These are phyloP conservation scores for Myotis vivesi DNA, from an alignment of 2,797 vertebrate genomes.

Conservation along the genomic window DNA sequence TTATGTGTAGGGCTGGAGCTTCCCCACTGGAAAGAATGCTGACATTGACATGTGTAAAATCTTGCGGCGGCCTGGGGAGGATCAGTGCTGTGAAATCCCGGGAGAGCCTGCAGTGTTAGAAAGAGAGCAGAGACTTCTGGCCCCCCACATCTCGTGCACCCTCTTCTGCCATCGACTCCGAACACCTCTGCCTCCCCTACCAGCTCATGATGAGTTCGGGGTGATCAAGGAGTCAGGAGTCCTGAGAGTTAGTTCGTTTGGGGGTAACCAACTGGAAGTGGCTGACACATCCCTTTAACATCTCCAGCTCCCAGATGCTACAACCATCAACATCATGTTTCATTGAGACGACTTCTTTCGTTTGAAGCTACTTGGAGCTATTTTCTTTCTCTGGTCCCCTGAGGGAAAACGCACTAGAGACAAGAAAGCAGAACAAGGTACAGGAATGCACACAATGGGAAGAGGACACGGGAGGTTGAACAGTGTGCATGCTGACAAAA, in stretches of 20 bases:
- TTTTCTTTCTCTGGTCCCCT: background rate
- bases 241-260: background rate
- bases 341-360: background rate
- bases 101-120: too few relatives aligned
- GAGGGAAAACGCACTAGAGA: background rate
- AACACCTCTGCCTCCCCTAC: background rate
- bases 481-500: background rate
- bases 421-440: background rate
- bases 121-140: background rate
- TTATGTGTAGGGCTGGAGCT: background rate
- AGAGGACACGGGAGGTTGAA: background rate
- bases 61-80: too few relatives aligned
- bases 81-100: background rate
- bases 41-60: background rate
- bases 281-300: background rate
- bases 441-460: fast-evolving
- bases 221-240: background rate
- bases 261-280: background rate
- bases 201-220: background rate
- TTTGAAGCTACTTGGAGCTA: background rate
- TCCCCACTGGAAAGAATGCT: background rate
- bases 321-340: background rate
- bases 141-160: fast-evolving
- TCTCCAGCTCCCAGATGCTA: background rate
- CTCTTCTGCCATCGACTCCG: background rate